Percentiles rank a stretch among this genome's conserved stretches.
These are phyloP conservation scores for Bedellia somnulentella DNA, from an alignment of 2,888 invertebrate genomes.

Conservation along the genomic window DNA sequence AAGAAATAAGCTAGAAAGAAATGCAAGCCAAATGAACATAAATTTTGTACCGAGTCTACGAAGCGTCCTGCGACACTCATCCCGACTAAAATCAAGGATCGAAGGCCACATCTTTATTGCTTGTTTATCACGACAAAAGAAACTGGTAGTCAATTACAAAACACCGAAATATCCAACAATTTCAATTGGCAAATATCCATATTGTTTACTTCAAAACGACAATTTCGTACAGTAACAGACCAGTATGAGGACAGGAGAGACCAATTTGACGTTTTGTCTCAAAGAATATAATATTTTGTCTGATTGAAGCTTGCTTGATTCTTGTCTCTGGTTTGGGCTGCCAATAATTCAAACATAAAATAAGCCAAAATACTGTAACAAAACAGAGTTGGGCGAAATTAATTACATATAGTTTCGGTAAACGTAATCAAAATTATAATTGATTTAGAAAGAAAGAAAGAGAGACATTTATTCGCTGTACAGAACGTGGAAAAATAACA, in stretches of 20 bases:
- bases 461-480: too few relatives aligned
- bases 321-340: conserved; percentile 29
- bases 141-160: conserved; percentile 36
- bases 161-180: conserved; percentile 47
- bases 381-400: too few relatives aligned
- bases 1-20: not conserved
- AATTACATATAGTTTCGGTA: too few relatives aligned
- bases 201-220: conserved; percentile 64
- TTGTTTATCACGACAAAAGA: conserved; percentile 28
- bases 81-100: conserved; percentile 80
- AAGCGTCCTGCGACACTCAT: conserved; percentile 86
- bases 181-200: conserved; percentile 59
- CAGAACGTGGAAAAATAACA: too few relatives aligned
- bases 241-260: too few relatives aligned
- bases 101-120: conserved; percentile 67
- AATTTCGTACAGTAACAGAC: conserved; percentile 40
- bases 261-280: conserved; percentile 56
- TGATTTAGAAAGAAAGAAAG: too few relatives aligned
- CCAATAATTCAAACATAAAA: conserved; percentile 16
- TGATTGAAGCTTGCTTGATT: conserved; percentile 27
- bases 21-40: too few relatives aligned
- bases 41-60: conserved; percentile 78
- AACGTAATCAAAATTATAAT: too few relatives aligned
- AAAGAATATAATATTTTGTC: too few relatives aligned
- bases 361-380: too few relatives aligned